phyloP scores from a whole-genome alignment of 2,797 vertebrate species.

The Myioborus melanocephalus region DNA sequence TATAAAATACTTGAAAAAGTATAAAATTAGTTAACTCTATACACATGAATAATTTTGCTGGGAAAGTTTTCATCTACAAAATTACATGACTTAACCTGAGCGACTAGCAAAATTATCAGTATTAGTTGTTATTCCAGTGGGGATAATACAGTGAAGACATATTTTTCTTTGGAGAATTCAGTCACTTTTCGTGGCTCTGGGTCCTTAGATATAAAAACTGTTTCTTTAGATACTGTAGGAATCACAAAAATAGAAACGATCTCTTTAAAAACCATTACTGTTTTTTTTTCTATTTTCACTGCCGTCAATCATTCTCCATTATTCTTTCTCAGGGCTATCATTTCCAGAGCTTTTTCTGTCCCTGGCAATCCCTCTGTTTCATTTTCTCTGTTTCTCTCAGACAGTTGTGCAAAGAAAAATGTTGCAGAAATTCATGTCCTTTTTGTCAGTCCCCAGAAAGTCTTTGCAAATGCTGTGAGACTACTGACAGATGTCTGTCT shows the following conservation, averaged over 20 bases:
- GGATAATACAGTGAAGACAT: not conserved
- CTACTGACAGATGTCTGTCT: not conserved
- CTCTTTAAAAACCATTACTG: not conserved
- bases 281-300: not conserved
- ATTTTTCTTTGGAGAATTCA: not conserved
- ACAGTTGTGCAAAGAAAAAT: not conserved
- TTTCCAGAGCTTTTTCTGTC: slow-evolving; percentile 11
- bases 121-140: not conserved
- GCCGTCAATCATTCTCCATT: not conserved
- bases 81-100: not conserved
- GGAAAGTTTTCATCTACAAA: not conserved
- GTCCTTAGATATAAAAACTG: not conserved
- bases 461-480: not conserved
- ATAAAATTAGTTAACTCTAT: not conserved
- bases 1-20: not conserved
- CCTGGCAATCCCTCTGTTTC: not conserved
- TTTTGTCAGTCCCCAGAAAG: not conserved
- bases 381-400: not conserved
- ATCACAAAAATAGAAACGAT: not conserved
- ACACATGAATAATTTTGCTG: not conserved
- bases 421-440: not conserved
- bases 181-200: not conserved
- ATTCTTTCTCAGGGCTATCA: not conserved
- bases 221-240: not conserved
- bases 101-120: not conserved